Evolutionary conservation across 2,888 invertebrate species (phyloP).

Genomic region (Drosophila prostipennis): DNA sequence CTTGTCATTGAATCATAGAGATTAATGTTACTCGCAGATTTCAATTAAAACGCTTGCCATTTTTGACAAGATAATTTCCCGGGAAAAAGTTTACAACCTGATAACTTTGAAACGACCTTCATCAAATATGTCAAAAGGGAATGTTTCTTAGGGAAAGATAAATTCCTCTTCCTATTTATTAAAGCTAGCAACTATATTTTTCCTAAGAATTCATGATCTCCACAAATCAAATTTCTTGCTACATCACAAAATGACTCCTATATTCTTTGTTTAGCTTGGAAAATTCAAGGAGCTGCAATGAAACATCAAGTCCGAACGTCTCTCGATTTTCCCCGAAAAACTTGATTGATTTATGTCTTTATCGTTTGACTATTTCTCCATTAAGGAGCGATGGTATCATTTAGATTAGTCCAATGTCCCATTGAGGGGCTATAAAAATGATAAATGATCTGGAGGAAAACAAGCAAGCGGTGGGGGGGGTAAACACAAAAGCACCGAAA

Average conservation of each 20-base stretch:
- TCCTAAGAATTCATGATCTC: constrained; percentile 6
- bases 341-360: constrained; percentile 68
- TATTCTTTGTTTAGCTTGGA: constrained; percentile 1
- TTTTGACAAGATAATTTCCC: constrained; percentile 3
- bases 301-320: constrained; percentile 7
- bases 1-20: neutral
- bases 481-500: constrained; percentile 31
- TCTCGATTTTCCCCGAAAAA: neutral
- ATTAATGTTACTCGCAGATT: neutral
- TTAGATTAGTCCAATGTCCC: constrained; percentile 64
- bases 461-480: constrained; percentile 53
- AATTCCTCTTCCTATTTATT: neutral
- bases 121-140: neutral
- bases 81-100: neutral
- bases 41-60: neutral
- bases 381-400: constrained; percentile 55
- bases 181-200: neutral
- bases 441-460: constrained; percentile 42
- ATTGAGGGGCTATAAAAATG: constrained; percentile 59
- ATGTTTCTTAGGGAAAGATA: neutral
- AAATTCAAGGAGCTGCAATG: constrained; percentile 24
- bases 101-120: neutral
- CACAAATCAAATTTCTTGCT: constrained; percentile 15
- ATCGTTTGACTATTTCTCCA: constrained; percentile 53
- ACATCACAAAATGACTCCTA: neutral